These are phyloP conservation scores for Platycnemis pennipes DNA, from an alignment of 2,888 invertebrate genomes.

Conservation along the genomic window DNA sequence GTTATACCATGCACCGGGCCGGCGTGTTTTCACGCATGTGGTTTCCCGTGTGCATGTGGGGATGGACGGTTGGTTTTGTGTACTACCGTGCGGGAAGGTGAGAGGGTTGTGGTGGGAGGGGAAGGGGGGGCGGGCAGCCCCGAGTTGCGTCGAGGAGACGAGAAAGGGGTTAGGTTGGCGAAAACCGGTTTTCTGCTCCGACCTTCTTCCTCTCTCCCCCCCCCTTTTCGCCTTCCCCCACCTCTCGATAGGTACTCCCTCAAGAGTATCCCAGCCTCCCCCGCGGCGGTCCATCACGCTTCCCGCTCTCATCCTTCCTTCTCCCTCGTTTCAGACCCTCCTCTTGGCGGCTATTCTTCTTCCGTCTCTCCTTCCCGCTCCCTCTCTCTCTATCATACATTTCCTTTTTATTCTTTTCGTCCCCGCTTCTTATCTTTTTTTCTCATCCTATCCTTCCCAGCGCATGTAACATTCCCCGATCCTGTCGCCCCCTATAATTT, in stretches of 20 bases:
- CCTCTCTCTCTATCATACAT: not conserved
- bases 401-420: not conserved
- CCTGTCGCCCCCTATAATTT: not conserved
- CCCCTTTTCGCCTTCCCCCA: not conserved
- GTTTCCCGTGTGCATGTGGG: not conserved
- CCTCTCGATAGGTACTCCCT: not conserved
- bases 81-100: conserved; percentile 37
- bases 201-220: conserved; percentile 46
- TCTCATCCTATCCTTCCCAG: not conserved
- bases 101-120: not conserved
- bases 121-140: not conserved
- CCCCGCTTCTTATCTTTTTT: not conserved
- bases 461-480: not conserved
- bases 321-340: not conserved
- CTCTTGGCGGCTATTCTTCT: not conserved
- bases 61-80: not conserved
- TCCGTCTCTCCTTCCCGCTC: not conserved
- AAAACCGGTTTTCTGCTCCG: conserved; percentile 61
- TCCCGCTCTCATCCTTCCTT: not conserved
- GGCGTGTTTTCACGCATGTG: not conserved
- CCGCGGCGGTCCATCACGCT: conserved; percentile 49
- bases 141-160: not conserved
- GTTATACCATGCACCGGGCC: not conserved
- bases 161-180: conserved; percentile 49
- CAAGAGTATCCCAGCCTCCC: conserved; percentile 46